Base-by-base conservation (phyloP, 2,113 vertebrate genomes). In the Pyrgilauda ruficollis region DNA sequence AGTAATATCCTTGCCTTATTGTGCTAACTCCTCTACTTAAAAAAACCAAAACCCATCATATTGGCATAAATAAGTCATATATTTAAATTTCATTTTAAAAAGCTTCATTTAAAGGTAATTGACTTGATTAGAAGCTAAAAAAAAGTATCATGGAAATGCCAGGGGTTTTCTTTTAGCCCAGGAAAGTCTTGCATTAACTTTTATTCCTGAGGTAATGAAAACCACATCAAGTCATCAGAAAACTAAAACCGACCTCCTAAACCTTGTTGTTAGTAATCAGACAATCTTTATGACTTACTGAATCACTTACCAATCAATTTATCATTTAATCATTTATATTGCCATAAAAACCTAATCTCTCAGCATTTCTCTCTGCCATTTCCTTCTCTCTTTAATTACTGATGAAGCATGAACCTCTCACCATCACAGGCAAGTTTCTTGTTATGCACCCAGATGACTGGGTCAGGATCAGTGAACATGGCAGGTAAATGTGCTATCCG, bases 391-490 rank as follows among this genome's bases (percentile, higher is more conserved):
- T 50, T 33, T 80, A 58, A 75, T 59, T 62, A 70, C 46, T 0
- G 1, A 59, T 2, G 62, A 93, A 87, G 37, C 12, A n/a, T 0
- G 3, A 85, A 50, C 35, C 18, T 47, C 27, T 15, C 0, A 0
- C 41, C 22, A 53, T 37, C n/a, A 22, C 19, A 70, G 44, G 30
- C 17, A 62, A 43, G 28, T 20, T 66, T 89, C 58, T 46, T 39
- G 27, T 61, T 61, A 31, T 6, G n/a, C 23, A 87, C 17, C 35
- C 18, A 82, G 43, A 50, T 47, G 27, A 30, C 39, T 35, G 39
- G 30, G 26, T 72, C 50, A 70, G 37, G 26, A 78, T 12, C 30
- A 18, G 35, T 28, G 24, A 85, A 58, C 27, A 43, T 46, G 58
- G 53, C 5, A 86, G 15, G 30, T 35, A 68, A 62, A 62, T 3